Percentiles rank a stretch among this genome's conserved stretches.
Evolutionary conservation across 2,888 invertebrate genomes (phyloP).

Genomic region (Timema cristinae): DNA sequence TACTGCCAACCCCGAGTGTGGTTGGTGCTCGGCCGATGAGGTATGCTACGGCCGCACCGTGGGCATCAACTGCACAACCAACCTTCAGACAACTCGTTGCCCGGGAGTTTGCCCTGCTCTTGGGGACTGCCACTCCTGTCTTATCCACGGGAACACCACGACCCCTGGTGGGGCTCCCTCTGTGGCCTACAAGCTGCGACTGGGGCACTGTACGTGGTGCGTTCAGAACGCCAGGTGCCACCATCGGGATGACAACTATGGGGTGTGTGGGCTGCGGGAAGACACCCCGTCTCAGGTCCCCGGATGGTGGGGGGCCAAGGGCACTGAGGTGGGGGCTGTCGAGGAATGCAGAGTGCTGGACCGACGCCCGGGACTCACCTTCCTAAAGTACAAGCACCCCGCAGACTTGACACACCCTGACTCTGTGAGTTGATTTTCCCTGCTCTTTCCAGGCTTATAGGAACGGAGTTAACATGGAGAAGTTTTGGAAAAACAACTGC

Average conservation of each 20-base stretch:
- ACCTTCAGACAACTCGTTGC: slow-evolving; percentile 80
- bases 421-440: slow-evolving; percentile 49
- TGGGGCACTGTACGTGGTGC: slow-evolving; percentile 87
- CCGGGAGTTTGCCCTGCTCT: slow-evolving; percentile 87
- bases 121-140: slow-evolving; percentile 85
- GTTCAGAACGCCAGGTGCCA: slow-evolving; percentile 90
- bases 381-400: slow-evolving; percentile 82
- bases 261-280: slow-evolving; percentile 73
- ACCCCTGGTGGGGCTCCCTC: slow-evolving; percentile 41
- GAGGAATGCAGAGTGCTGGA: slow-evolving; percentile 75
- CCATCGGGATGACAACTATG: slow-evolving; percentile 76
- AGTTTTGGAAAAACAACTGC: too few species aligned
- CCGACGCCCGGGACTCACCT: slow-evolving; percentile 82
- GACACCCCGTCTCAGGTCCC: slow-evolving; percentile 76
- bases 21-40: slow-evolving; percentile 85
- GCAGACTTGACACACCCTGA: slow-evolving; percentile 87
- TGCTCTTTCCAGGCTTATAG: neutral
- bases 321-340: slow-evolving; percentile 62
- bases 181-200: slow-evolving; percentile 70
- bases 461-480: too few species aligned
- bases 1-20: slow-evolving; percentile 87
- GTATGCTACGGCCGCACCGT: slow-evolving; percentile 79
- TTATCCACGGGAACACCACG: slow-evolving; percentile 65
- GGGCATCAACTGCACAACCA: slow-evolving; percentile 86
- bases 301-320: slow-evolving; percentile 88